phyloP scores from a whole-genome alignment of 2,888 invertebrate genomes.

The Ashinkailepas kermadecensis region DNA sequence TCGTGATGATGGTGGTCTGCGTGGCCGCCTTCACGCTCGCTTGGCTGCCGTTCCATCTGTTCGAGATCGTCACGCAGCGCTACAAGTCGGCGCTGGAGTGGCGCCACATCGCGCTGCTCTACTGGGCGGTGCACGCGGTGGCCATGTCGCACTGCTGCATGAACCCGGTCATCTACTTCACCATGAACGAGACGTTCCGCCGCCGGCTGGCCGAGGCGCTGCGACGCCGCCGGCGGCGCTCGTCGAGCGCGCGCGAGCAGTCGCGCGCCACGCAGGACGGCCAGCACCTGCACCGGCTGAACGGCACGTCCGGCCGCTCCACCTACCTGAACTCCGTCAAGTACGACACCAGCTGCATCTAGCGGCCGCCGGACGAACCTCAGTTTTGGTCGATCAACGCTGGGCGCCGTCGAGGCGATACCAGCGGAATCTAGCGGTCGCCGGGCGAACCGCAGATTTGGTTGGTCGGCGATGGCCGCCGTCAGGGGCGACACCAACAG shows the following conservation, averaged over 20 bases:
- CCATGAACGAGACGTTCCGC: not conserved
- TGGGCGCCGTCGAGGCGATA: not conserved
- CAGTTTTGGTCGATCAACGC: not conserved
- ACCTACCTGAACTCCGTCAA: not conserved
- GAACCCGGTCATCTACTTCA: not conserved
- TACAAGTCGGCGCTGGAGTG: not conserved
- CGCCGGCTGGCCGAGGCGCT: not conserved
- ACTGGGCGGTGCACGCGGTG: not conserved
- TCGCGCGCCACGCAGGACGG: not conserved
- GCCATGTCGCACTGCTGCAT: not conserved
- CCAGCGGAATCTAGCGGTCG: too few relatives aligned
- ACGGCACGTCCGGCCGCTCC: not conserved
- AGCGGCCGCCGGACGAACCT: not conserved
- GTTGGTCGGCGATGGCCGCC: too few relatives aligned
- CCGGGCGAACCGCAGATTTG: too few relatives aligned
- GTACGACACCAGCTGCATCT: not conserved
- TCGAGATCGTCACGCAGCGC: not conserved
- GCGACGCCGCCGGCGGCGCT: not conserved
- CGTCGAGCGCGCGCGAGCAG: not conserved
- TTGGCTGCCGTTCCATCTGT: conserved; percentile 44
- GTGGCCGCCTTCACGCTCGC: conserved; percentile 45
- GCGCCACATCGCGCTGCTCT: not conserved
- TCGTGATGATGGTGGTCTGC: conserved; percentile 48
- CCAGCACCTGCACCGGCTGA: not conserved
- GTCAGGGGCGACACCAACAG: too few relatives aligned